These are phyloP conservation scores for Lagopus leucura DNA, from an alignment of 2,113 vertebrate species.

Conservation along the genomic window DNA sequence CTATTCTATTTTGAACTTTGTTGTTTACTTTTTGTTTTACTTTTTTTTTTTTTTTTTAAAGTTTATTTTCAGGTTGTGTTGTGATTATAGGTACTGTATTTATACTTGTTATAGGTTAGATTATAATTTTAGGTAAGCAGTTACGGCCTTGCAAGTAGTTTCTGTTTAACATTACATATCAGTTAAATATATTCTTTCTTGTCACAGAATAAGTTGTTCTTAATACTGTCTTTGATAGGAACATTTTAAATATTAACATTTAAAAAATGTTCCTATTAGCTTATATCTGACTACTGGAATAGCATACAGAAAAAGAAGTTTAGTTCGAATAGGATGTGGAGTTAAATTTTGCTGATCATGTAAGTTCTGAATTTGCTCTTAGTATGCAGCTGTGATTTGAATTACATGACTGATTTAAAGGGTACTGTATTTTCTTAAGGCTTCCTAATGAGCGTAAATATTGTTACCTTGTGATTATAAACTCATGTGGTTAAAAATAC, in stretches of 20 bases:
- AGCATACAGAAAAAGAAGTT: background rate
- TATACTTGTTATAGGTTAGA: background rate
- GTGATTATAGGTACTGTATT: background rate
- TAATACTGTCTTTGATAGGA: background rate
- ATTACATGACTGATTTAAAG: constrained; percentile 40
- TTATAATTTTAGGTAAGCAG: background rate
- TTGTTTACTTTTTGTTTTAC: background rate
- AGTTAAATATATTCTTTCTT: background rate
- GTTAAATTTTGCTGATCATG: background rate
- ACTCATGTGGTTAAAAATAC: background rate
- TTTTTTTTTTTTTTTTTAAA: background rate
- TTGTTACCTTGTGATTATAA: constrained; percentile 32
- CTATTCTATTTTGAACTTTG: background rate
- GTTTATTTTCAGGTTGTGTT: background rate
- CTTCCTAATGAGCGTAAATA: constrained; percentile 22
- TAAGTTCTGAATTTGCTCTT: background rate
- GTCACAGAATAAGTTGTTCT: background rate
- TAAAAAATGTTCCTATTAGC: background rate
- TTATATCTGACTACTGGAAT: background rate
- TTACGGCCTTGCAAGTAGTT: background rate
- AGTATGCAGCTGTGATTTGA: constrained; percentile 39
- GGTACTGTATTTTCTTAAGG: constrained; percentile 1
- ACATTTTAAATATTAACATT: background rate
- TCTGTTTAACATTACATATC: background rate
- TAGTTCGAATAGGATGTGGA: background rate